Conservation (phyloP, 2,888 invertebrate genomes). For the Zonitis immaculata region DNA sequence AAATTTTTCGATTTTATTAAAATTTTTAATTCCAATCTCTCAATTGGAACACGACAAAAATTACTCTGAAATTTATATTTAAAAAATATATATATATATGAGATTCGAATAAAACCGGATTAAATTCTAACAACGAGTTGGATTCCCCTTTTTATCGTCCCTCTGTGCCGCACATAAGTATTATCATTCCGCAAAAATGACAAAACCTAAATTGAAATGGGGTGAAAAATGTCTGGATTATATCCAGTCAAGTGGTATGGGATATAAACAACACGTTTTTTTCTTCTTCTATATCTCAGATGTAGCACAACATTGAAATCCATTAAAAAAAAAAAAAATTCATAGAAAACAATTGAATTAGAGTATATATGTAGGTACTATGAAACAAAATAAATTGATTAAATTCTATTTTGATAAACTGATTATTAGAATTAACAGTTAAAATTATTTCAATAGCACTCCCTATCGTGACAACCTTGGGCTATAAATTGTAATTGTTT, state of each 20-base stretch:
- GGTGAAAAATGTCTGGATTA: constrained; percentile 41
- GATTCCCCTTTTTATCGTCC: constrained; percentile 43
- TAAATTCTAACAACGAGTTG: constrained; percentile 30
- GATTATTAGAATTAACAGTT: constrained; percentile 15
- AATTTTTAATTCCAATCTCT: too few species aligned
- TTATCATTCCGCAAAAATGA: constrained; percentile 44
- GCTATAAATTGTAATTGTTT: constrained; percentile 22
- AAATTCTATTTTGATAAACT: constrained; percentile 2
- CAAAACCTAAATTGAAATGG: constrained; percentile 44
- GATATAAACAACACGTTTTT: constrained; percentile 1
- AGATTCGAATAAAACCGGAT: constrained; percentile 34
- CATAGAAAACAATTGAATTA: too few species aligned
- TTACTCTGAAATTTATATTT: constrained; percentile 4
- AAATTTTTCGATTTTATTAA: constrained; percentile 7
- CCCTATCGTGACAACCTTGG: constrained; percentile 23
- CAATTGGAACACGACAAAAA: background rate
- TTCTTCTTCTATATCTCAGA: too few species aligned
- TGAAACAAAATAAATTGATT: too few species aligned
- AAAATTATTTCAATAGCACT: constrained; percentile 18
- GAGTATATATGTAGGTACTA: too few species aligned
- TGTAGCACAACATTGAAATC: too few species aligned
- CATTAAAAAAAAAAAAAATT: too few species aligned
- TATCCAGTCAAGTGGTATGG: constrained; percentile 26
- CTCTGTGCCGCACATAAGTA: constrained; percentile 39
- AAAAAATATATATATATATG: too few species aligned